phyloP scores from a whole-genome alignment of 1,140 invertebrate genomes.

The Gryllus bimaculatus region DNA sequence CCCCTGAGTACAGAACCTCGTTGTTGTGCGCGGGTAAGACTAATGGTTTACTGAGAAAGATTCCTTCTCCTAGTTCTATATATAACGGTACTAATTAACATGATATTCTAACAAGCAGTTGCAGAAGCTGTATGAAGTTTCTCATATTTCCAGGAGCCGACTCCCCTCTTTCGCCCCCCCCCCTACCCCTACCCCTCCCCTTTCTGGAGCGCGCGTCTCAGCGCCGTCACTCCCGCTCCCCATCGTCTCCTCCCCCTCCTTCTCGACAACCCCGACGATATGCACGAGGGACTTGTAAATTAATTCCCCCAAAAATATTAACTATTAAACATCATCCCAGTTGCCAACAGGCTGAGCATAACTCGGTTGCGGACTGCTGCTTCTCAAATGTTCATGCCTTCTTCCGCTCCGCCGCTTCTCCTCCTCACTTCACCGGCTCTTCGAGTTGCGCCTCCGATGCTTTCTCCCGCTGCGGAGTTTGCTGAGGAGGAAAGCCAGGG shows the following conservation, averaged over 20 bases:
- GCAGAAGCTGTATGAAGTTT: slow-evolving; percentile 13
- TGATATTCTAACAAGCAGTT: slow-evolving; percentile 12
- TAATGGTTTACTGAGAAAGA: not conserved
- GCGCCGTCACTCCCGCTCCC: slow-evolving; percentile 25
- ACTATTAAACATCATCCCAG: slow-evolving; percentile 16
- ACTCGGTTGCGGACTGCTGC: not conserved
- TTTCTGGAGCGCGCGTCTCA: slow-evolving; percentile 17
- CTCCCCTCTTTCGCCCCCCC: slow-evolving; percentile 27
- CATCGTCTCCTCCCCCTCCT: slow-evolving; percentile 28
- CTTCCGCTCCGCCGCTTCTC: not conserved
- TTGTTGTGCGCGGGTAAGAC: not conserved
- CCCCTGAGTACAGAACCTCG: no score
- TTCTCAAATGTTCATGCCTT: not conserved
- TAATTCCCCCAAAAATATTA: slow-evolving; percentile 20
- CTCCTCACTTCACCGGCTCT: not conserved
- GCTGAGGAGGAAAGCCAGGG: no score
- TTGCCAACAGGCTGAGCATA: not conserved
- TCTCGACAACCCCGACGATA: slow-evolving; percentile 29
- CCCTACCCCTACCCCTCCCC: slow-evolving; percentile 26
- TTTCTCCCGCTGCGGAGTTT: no score
- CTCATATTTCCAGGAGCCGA: slow-evolving; percentile 28
- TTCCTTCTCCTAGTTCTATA: not conserved
- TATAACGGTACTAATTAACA: slow-evolving; percentile 10
- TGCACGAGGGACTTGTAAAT: slow-evolving; percentile 14
- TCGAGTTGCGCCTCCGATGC: not conserved